Percentiles rank a stretch among this genome's conserved stretches.
Evolutionary conservation across 2,113 vertebrate genomes (phyloP).

Genomic region (Tetrao urogallus): DNA sequence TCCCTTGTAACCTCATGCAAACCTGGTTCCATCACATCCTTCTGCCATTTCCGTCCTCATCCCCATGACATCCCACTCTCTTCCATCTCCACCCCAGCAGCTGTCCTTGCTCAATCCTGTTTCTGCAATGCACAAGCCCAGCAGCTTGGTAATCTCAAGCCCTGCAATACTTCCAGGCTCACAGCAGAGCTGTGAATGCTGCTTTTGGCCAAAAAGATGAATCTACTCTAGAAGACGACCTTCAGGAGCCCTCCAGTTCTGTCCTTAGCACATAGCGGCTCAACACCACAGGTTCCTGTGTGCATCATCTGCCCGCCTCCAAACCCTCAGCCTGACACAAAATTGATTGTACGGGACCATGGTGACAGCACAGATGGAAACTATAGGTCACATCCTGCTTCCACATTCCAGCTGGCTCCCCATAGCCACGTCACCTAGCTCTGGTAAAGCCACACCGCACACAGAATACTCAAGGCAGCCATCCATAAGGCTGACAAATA

Average conservation of each 20-base stretch:
- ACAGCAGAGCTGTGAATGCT: neutral
- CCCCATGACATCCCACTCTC: accelerated
- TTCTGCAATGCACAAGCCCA: neutral
- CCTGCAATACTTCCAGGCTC: neutral
- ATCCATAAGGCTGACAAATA: accelerated
- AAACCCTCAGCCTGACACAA: neutral
- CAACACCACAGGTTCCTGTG: neutral
- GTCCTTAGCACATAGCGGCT: neutral
- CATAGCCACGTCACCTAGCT: accelerated
- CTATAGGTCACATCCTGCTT: neutral
- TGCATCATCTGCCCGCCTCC: neutral
- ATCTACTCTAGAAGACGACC: neutral
- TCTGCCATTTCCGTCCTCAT: neutral
- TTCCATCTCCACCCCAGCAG: neutral
- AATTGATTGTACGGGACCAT: accelerated
- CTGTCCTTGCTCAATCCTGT: neutral
- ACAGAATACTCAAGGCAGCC: neutral
- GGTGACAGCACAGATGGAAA: neutral
- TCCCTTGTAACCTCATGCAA: neutral
- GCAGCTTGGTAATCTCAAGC: neutral
- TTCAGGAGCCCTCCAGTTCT: neutral
- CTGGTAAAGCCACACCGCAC: neutral
- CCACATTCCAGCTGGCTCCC: neutral
- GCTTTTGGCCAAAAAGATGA: neutral
- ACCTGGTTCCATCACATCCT: neutral